A percentile compares a stretch with the other conserved stretches of the same genome.
phyloP scores from a whole-genome alignment of 1,140 invertebrate genomes.

The Thereuonema tuberculata region DNA sequence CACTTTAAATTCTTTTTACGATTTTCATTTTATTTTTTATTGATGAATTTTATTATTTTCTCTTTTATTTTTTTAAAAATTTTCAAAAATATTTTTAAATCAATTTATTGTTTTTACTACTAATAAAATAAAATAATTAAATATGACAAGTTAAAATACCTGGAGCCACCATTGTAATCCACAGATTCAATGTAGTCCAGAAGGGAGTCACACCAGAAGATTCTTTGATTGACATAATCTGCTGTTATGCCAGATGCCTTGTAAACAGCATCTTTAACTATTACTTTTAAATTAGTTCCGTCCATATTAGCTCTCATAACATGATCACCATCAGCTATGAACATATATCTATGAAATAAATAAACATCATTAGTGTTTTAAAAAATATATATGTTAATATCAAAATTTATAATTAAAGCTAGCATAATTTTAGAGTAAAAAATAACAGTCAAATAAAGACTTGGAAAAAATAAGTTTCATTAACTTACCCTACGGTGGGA shows the following conservation, averaged over 20 bases:
- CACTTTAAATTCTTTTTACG: too few relatives aligned
- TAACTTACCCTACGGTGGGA: constrained; percentile 57
- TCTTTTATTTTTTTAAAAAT: too few relatives aligned
- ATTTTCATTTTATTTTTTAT: too few relatives aligned
- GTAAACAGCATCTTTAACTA: constrained; percentile 82
- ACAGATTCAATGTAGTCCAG: constrained; percentile 96
- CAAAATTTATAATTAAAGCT: background rate
- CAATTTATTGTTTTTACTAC: background rate
- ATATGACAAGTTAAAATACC: too few relatives aligned
- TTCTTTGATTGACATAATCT: constrained; percentile 68
- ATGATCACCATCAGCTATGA: constrained; percentile 83
- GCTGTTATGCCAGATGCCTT: constrained; percentile 73
- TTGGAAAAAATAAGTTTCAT: background rate
- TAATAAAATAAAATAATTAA: background rate
- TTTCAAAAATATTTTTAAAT: too few relatives aligned
- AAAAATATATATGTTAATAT: too few relatives aligned
- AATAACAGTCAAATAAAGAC: background rate
- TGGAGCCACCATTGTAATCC: constrained; percentile 75
- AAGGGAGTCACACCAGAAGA: constrained; percentile 93
- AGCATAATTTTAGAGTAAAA: too few relatives aligned
- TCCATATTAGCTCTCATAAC: constrained; percentile 83
- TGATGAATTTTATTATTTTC: too few relatives aligned
- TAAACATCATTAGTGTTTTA: background rate
- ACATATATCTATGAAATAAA: constrained; percentile 48
- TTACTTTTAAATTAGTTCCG: constrained; percentile 58